Percentiles rank a stretch among this genome's conserved stretches.
These are phyloP conservation scores for Calycopis cecrops DNA, from an alignment of 1,140 invertebrate species.

Conservation along the genomic window DNA sequence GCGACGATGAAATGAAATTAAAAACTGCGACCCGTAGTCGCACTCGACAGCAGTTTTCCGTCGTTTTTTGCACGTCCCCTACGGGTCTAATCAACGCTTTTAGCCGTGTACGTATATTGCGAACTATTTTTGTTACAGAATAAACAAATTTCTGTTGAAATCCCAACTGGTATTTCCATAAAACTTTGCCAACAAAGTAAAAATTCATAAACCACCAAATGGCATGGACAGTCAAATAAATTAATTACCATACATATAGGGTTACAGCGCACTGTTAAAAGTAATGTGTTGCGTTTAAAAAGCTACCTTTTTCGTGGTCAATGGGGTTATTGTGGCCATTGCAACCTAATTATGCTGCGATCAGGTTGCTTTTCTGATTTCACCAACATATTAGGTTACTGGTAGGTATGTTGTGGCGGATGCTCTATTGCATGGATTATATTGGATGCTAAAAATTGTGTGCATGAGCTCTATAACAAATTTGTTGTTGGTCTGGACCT, in stretches of 20 bases:
- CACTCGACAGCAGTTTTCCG: slow-evolving; percentile 6
- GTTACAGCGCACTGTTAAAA: slow-evolving; percentile 5
- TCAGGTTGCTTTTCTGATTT: no score
- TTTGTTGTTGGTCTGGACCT: no score
- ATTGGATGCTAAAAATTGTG: no score
- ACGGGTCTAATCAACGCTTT: slow-evolving; percentile 9
- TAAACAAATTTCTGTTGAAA: slow-evolving; percentile 19
- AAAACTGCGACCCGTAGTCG: neutral
- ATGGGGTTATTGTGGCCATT: no score
- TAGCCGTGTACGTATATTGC: slow-evolving; percentile 4
- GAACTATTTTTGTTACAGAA: slow-evolving; percentile 18
- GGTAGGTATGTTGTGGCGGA: no score
- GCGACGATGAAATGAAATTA: neutral
- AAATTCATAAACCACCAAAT: slow-evolving; percentile 28
- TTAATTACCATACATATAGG: slow-evolving; percentile 35
- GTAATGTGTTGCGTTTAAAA: no score
- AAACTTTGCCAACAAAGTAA: slow-evolving; percentile 32
- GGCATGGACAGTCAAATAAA: slow-evolving; percentile 35
- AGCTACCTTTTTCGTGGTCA: no score
- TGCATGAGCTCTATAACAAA: no score
- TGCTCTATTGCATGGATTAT: no score
- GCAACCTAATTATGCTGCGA: no score
- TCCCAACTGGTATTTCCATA: slow-evolving; percentile 16
- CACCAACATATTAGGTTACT: no score
- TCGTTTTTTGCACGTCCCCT: slow-evolving; percentile 9